These are phyloP conservation scores for Saguinus midas DNA, from an alignment of 2,113 vertebrate species.

Conservation along the genomic window DNA sequence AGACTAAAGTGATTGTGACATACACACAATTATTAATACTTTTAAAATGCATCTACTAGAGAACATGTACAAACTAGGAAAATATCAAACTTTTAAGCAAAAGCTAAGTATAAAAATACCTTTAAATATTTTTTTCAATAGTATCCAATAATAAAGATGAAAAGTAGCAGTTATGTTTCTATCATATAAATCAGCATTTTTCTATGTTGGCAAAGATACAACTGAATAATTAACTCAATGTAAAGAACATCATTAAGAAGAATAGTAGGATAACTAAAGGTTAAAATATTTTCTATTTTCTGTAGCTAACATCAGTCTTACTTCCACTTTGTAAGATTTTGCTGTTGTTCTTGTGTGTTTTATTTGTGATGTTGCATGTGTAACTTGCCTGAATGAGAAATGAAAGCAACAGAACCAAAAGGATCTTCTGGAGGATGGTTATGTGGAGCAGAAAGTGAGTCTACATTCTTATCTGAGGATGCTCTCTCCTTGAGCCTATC, in stretches of 20 bases:
- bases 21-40: conserved; percentile 6
- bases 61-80: neutral
- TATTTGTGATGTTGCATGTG: conserved; percentile 56
- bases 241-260: neutral
- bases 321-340: neutral
- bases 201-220: neutral
- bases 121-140: neutral
- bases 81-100: neutral
- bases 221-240: neutral
- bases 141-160: neutral
- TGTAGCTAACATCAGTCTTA: neutral
- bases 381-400: conserved; percentile 98
- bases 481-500: conserved; percentile 90
- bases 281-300: neutral
- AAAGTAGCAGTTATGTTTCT: neutral
- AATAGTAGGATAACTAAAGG: neutral
- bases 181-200: neutral
- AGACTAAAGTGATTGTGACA: neutral
- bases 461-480: conserved; percentile 86
- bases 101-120: conserved; percentile 43
- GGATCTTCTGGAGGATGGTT: conserved; percentile 91
- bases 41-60: conserved; percentile 3
- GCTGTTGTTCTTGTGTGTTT: neutral
- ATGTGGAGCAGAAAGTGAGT: conserved; percentile 81
- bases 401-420: conserved; percentile 95